Percentiles rank a stretch among this genome's conserved stretches.
These are phyloP conservation scores for Collichthys lucidus DNA, from an alignment of 2,113 vertebrate genomes.

Conservation along the genomic window DNA sequence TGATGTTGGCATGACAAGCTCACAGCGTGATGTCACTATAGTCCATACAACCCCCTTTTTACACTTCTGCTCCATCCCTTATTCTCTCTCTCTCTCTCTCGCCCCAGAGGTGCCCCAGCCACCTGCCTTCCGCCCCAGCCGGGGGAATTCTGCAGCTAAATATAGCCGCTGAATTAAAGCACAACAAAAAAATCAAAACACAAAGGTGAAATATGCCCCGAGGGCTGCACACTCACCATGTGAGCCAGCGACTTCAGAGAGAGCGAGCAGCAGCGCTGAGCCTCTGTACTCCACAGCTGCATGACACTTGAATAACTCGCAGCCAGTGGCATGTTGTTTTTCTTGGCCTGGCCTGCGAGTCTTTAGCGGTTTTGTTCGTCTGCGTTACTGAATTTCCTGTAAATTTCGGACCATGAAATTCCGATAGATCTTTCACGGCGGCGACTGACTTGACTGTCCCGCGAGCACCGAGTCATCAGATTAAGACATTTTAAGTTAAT, in stretches of 20 bases:
- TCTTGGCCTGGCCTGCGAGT: conserved; percentile 51
- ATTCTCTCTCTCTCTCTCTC: neutral
- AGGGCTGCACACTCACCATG: conserved; percentile 41
- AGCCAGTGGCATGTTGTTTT: conserved; percentile 48
- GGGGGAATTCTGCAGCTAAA: conserved; percentile 83
- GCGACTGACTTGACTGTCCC: conserved; percentile 18
- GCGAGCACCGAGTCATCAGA: conserved; percentile 12
- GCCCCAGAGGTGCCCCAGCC: conserved; percentile 68
- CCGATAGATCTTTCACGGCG: conserved; percentile 18
- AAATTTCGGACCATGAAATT: conserved; percentile 53
- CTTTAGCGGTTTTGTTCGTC: conserved; percentile 60
- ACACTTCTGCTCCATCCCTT: neutral
- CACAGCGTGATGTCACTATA: conserved; percentile 79
- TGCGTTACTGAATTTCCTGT: conserved; percentile 51
- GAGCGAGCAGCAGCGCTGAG: conserved; percentile 59
- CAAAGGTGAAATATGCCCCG: conserved; percentile 65
- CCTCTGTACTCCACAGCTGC: conserved; percentile 64
- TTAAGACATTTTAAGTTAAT: neutral
- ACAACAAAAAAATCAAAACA: conserved; percentile 73
- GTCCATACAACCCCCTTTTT: neutral
- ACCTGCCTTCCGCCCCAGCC: conserved; percentile 79
- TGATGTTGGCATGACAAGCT: conserved; percentile 74
- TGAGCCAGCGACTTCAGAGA: conserved; percentile 72
- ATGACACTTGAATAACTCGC: conserved; percentile 56
- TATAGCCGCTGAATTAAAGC: conserved; percentile 75